These are phyloP conservation scores for Gorsachius magnificus DNA, from an alignment of 2,797 vertebrate species.

Conservation along the genomic window DNA sequence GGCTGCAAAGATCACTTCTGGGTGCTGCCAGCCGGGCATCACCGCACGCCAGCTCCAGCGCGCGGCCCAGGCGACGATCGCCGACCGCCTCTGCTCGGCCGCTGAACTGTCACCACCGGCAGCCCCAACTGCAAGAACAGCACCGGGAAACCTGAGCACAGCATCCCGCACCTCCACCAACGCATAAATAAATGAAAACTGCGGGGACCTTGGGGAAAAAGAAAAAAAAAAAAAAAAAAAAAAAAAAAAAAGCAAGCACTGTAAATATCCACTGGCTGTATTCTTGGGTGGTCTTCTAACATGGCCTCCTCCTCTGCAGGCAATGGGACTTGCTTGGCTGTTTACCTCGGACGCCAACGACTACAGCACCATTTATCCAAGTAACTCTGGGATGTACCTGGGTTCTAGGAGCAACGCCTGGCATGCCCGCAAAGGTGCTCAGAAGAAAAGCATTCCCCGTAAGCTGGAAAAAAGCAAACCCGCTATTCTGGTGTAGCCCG, in stretches of 20 bases:
- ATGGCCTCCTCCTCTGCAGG: background rate
- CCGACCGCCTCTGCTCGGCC: background rate
- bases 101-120: background rate
- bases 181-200: background rate
- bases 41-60: background rate
- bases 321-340: background rate
- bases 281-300: background rate
- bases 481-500: background rate
- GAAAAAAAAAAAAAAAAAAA: background rate
- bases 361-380: background rate
- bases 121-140: background rate
- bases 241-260: background rate
- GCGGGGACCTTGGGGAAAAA: too few relatives aligned
- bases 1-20: too few relatives aligned
- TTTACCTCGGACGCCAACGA: accelerated
- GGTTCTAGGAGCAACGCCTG: background rate
- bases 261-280: background rate
- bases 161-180: background rate
- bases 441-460: background rate
- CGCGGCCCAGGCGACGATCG: background rate
- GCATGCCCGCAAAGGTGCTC: background rate
- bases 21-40: accelerated
- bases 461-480: background rate
- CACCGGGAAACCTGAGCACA: background rate
- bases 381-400: background rate